Conservation (phyloP, 2,888 invertebrate genomes). For the Drosophila kokeensis region DNA sequence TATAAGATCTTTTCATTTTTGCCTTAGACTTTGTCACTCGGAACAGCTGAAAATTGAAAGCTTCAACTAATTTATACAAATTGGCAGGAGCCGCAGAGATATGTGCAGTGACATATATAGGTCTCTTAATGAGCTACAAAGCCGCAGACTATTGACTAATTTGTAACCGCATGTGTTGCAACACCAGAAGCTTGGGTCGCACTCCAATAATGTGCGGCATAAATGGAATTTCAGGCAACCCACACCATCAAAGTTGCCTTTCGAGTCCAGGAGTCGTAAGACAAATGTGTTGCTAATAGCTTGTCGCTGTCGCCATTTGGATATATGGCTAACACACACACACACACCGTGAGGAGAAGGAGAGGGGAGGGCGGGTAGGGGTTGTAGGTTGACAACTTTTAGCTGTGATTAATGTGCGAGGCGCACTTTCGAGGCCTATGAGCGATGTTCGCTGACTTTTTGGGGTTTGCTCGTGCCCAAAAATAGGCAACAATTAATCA, state of each 20-base stretch:
- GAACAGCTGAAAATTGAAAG: constrained; percentile 48
- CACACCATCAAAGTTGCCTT: constrained; percentile 42
- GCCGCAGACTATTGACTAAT: constrained; percentile 74
- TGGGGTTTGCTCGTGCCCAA: constrained; percentile 52
- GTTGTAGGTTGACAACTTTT: constrained; percentile 30
- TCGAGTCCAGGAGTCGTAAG: constrained; percentile 51
- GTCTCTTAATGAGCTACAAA: constrained; percentile 64
- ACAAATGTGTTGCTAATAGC: constrained; percentile 81
- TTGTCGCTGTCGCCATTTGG: constrained; percentile 62
- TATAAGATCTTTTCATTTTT: constrained; percentile 59
- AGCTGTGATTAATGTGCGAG: constrained; percentile 68
- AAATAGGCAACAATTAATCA: constrained; percentile 67
- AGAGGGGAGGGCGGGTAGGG: not conserved
- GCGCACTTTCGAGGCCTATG: constrained; percentile 57
- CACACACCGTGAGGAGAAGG: not conserved
- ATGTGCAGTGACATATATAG: constrained; percentile 6
- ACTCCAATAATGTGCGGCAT: constrained; percentile 61
- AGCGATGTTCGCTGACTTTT: constrained; percentile 62
- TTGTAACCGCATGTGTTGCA: constrained; percentile 73
- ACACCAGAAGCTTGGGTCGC: constrained; percentile 31
- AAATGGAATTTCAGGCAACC: constrained; percentile 66
- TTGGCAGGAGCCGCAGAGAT: constrained; percentile 51
- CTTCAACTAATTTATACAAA: constrained; percentile 66
- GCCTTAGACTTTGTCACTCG: constrained; percentile 52
- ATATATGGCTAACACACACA: constrained; percentile 24